A percentile compares a stretch with the other conserved stretches of the same genome.
These are phyloP conservation scores for Heterohyrax brucei DNA, from an alignment of 2,797 vertebrate species.

Conservation along the genomic window DNA sequence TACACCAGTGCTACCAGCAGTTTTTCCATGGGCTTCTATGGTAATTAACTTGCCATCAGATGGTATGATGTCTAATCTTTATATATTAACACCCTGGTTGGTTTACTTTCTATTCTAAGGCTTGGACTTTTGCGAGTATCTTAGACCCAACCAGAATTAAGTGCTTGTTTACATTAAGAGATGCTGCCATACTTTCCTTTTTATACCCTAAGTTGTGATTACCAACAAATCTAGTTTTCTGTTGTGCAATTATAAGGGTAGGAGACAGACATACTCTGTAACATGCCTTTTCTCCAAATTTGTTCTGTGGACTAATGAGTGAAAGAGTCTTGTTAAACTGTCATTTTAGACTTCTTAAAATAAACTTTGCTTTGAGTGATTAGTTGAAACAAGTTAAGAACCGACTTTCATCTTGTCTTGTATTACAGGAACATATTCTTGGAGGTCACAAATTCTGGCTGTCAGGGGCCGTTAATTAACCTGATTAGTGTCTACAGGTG, in stretches of 20 bases:
- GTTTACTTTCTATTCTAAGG: not conserved
- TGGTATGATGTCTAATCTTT: not conserved
- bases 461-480: not conserved
- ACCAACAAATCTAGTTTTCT: conserved; percentile 2
- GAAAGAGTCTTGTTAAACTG: not conserved
- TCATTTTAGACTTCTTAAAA: not conserved
- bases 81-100: not conserved
- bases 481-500: not conserved
- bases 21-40: not conserved
- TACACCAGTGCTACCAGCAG: not conserved
- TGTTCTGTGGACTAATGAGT: not conserved
- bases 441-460: not conserved
- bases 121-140: not conserved
- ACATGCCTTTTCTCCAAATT: not conserved
- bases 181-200: not conserved
- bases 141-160: conserved; percentile 10
- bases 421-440: not conserved
- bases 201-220: not conserved
- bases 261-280: not conserved
- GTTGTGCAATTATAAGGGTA: not conserved
- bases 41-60: not conserved
- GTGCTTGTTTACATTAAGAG: conserved; percentile 4
- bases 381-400: not conserved
- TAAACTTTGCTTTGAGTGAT: not conserved
- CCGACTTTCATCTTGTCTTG: not conserved